Conservation (phyloP, 2,797 vertebrate genomes). For the Tinamus major region DNA sequence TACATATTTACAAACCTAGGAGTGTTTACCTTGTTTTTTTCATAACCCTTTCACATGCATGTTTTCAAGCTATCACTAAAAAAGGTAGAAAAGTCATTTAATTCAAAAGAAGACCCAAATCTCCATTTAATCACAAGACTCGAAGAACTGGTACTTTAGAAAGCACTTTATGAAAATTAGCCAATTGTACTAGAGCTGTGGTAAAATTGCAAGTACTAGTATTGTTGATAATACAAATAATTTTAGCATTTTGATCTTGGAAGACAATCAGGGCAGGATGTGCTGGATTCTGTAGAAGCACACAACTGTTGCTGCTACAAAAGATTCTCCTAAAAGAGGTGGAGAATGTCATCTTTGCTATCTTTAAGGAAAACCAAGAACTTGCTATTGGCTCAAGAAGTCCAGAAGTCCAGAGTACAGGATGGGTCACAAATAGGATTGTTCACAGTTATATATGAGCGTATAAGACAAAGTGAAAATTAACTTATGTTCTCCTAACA, state of each 20-base stretch:
- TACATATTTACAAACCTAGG: neutral
- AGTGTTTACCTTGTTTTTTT: neutral
- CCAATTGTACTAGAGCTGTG: neutral
- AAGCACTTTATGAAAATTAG: neutral
- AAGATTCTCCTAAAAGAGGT: neutral
- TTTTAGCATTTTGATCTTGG: neutral
- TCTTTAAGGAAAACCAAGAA: neutral
- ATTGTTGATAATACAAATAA: neutral
- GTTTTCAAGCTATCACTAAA: neutral
- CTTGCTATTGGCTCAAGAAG: neutral
- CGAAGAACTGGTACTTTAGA: neutral
- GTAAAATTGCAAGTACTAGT: neutral
- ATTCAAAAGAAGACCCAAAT: neutral
- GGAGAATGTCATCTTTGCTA: neutral
- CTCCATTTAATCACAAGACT: neutral
- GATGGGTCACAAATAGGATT: neutral
- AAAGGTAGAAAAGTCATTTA: neutral
- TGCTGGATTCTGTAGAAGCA: neutral
- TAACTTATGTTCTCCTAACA: slow-evolving; percentile 1
- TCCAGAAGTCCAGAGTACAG: neutral
- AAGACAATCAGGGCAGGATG: neutral
- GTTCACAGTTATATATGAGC: neutral
- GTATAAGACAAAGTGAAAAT: slow-evolving; percentile 40
- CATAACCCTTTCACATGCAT: neutral
- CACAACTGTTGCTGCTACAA: neutral